phyloP scores from a whole-genome alignment of 1,140 invertebrate species.

The Micrasema minimum region DNA sequence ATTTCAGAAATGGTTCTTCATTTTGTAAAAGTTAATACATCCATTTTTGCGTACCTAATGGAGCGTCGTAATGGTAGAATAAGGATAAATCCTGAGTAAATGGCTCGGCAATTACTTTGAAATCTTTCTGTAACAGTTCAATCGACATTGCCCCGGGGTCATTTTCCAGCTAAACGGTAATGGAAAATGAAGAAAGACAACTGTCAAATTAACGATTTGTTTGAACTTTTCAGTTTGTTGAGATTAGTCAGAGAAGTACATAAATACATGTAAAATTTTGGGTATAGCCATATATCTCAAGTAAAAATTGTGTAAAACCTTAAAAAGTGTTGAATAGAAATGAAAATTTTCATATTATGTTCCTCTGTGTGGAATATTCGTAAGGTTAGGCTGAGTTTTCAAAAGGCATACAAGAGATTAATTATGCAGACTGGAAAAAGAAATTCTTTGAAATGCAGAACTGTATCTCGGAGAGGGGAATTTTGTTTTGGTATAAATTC shows the following conservation, averaged over 20 bases:
- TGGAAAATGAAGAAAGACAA: background rate
- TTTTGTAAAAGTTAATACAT: background rate
- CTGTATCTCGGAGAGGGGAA: background rate
- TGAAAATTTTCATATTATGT: no score
- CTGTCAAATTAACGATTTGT: slow-evolving; percentile 2
- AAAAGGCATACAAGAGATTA: slow-evolving; percentile 19
- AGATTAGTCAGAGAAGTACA: background rate
- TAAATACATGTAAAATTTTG: no score
- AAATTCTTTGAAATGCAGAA: slow-evolving; percentile 24
- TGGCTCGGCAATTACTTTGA: slow-evolving; percentile 40
- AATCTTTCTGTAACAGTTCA: slow-evolving; percentile 22
- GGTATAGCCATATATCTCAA: no score
- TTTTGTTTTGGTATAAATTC: background rate
- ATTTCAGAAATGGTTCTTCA: background rate
- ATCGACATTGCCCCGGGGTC: slow-evolving; percentile 9
- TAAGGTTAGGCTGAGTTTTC: background rate
- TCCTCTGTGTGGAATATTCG: no score
- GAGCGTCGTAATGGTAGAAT: slow-evolving; percentile 25
- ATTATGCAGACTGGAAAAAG: slow-evolving; percentile 16
- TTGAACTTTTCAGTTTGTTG: background rate
- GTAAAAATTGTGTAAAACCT: no score
- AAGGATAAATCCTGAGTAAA: slow-evolving; percentile 31
- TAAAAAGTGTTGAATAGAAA: no score
- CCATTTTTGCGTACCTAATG: slow-evolving; percentile 19
- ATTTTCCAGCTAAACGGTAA: slow-evolving; percentile 2